A percentile compares a stretch with the other conserved stretches of the same genome.
phyloP scores from a whole-genome alignment of 53 echinoderm and acorn worm genomes.

The Holothuria leucospilota region DNA sequence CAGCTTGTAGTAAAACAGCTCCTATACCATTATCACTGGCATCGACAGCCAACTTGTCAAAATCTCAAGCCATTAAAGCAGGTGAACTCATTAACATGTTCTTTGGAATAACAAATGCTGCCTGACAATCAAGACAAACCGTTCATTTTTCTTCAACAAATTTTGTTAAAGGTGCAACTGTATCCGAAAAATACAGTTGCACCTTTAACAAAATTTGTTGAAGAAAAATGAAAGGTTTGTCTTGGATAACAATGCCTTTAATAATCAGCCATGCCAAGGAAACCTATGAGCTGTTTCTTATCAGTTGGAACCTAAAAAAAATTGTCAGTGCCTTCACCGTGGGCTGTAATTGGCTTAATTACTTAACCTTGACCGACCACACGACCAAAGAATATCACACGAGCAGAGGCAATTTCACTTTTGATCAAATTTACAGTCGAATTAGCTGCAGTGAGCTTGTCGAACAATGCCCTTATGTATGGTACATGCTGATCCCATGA shows the following conservation, averaged over 20 bases:
- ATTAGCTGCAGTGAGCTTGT: slow-evolving; percentile 15
- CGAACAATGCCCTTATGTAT: neutral
- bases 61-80: too few relatives aligned
- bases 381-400: slow-evolving; percentile 9
- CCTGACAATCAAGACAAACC: too few relatives aligned
- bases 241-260: neutral
- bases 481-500: slow-evolving; percentile 38
- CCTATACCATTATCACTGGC: too few relatives aligned
- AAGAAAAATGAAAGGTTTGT: too few relatives aligned
- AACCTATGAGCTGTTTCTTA: too few relatives aligned
- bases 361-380: neutral
- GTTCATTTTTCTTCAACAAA: too few relatives aligned
- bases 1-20: too few relatives aligned
- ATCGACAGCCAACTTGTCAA: too few relatives aligned
- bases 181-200: neutral
- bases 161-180: neutral
- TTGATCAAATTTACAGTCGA: too few relatives aligned
- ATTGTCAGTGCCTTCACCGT: neutral
- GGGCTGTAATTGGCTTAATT: neutral
- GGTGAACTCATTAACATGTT: too few relatives aligned
- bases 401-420: neutral
- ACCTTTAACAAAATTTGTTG: too few relatives aligned
- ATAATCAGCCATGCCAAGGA: slow-evolving; percentile 13
- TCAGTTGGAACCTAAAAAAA: slow-evolving; percentile 1
- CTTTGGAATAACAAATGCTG: too few relatives aligned